Conservation (phyloP, 53 echinoderm and acorn worm genomes). For the Stichopus horrens region DNA sequence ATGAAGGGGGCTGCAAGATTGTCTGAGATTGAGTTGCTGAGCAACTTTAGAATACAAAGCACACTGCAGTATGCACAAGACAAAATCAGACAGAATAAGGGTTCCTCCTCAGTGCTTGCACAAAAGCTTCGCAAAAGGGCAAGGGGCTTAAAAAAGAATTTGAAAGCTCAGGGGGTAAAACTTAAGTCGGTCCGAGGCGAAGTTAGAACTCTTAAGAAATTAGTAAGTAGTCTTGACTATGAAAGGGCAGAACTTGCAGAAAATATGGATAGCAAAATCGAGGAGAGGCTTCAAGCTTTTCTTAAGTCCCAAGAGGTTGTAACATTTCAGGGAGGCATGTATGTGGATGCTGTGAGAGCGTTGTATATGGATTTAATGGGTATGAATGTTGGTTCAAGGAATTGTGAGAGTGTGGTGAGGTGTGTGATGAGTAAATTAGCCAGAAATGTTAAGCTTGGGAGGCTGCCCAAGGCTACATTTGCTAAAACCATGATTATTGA, state of each 20-base stretch:
- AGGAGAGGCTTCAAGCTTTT: slow-evolving; percentile 43
- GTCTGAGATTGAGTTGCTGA: too few species aligned
- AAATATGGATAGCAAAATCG: slow-evolving; percentile 10
- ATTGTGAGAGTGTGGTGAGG: slow-evolving; percentile 46
- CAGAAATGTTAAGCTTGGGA: not conserved
- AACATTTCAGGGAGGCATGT: slow-evolving; percentile 47
- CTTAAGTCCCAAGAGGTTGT: slow-evolving; percentile 7
- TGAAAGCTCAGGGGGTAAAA: too few species aligned
- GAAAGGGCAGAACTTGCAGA: not conserved
- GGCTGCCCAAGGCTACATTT: slow-evolving; percentile 48
- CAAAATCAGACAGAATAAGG: not conserved
- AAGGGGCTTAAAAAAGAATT: too few species aligned
- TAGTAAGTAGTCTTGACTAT: not conserved
- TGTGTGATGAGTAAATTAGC: slow-evolving; percentile 35
- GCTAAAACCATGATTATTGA: slow-evolving; percentile 53
- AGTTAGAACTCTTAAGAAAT: too few species aligned
- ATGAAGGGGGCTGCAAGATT: too few species aligned
- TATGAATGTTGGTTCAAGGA: slow-evolving; percentile 53
- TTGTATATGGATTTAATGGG: slow-evolving; percentile 54
- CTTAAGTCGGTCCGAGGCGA: too few species aligned
- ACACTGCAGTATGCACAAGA: not conserved
- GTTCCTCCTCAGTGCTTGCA: not conserved
- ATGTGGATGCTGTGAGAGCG: slow-evolving; percentile 42
- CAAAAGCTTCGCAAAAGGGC: not conserved
- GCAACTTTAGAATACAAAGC: not conserved